Evolutionary conservation across 2,888 invertebrate species (phyloP), one percentile per base, ranked within the genome.

Genomic region (Tachystola acroxantha): DNA sequence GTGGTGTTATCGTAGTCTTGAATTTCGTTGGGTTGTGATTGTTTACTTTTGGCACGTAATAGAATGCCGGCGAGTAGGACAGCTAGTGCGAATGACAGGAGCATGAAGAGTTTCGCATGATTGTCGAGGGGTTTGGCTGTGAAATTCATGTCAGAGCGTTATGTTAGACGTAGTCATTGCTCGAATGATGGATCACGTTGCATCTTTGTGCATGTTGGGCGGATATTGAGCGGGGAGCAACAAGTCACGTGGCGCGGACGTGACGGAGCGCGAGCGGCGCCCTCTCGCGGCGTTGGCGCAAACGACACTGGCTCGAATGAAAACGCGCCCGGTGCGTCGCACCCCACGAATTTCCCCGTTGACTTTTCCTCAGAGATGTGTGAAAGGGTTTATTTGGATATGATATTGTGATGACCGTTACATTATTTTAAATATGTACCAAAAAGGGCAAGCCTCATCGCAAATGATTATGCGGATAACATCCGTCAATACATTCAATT

Each of bases 311-410:
- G 70, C 73, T 62, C 61, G 59, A 64, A 67, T 64, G 75, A 77
- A 78, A 81, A 80, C 70, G 72, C 73, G 71, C 58, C 67, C 57
- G 73, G 67, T 72, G 74, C 81, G 82, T 70, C 81, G 77, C 84
- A 70, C 85, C 81, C 81, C 66, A 74, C 81, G 74, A 80, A 77
- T 82, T 82, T 81, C 76, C 80, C 76, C 74, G 66, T 70, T 77
- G 80, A 79, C 75, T 84, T 84, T 82, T 76, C 80, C 67, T 64
- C 70, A 55, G 53, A 64, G 78, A 82, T 78, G 74, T 70, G 49
- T 48, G 73, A 82, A 80, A 51, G 47, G 46, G 46, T 58, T 53
- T 45, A 46, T 62, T 62, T 74, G 72, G 81, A 81, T 70, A 52
- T 54, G 79, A 52, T 56, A 45, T 39, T 51, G 35, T 26, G 14